Base-by-base conservation (phyloP, 1,140 invertebrate species). In the Euwallacea fornicatus region DNA sequence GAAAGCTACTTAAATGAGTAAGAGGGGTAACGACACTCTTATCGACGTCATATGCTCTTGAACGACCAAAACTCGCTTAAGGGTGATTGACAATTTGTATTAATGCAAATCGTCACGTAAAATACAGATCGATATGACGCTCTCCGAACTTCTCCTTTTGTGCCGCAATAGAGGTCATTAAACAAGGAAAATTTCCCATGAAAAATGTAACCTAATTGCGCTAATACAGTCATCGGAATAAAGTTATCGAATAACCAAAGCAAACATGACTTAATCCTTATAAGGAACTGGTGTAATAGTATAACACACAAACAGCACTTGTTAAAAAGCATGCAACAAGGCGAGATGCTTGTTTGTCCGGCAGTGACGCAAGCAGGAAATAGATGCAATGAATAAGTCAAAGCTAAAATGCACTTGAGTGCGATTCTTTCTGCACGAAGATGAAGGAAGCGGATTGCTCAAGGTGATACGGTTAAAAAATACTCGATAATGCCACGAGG, bases 321-420 rank as follows among this genome's bases (percentile, higher is more conserved):
- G 21, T 33, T 33, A 60, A 61, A 56, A 60, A 61, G 21, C 11
- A 61, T n/a, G 11, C 7, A 61, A 61, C 59, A 61, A 61, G 59
- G 42, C 59, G 53, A 54, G 47, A 50, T 66, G 41, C 9, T 55
- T 58, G 21, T 58, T 53, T 21, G 41, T 55, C 21, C 53, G 64
- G 55, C 64, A 66, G 15, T 66, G 64, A 66, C 64, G 47, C 64
- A 66, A 66, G 11, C 21, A 66, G 64, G 64, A 66, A 66, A 55
- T 66, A 66, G 41, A 50, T 66, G 47, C 64, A 66, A 11, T 10
- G 47, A 66, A 55, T 66, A 66, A 66, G 64, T 66, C 50, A 54
- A 66, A 41, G 64, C 41, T 50, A 9, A 66, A 66, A 11, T 50
- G 47, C 64, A 66, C 50, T 53, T 16, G 64, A 61, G 44, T 41